Base-by-base conservation (phyloP, 2,888 invertebrate species). In the Lymantria monacha region DNA sequence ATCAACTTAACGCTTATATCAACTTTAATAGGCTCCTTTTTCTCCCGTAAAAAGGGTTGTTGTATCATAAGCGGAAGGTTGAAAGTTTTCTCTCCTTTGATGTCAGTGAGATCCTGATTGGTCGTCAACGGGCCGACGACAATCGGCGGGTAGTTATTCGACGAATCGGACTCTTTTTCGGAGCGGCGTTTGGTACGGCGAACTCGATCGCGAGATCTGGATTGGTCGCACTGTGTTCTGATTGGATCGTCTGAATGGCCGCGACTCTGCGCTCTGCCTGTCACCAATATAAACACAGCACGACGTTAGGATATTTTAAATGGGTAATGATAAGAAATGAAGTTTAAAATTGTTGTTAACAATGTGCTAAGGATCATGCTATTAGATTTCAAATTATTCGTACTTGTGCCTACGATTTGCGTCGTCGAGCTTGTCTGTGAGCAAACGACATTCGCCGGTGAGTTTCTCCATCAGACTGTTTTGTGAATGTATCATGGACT, bases 381-480 rank as follows among this genome's bases (percentile, higher is more conserved):
- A 70, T 79, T 77, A 76, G 72, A 77, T 68, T 80, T 80, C 63
- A 80, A 78, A 83, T 76, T 70, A 60, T 79, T 80, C 94, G 94
- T 96, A 97, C 97, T 97, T 96, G 95, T 97, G 96, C 92, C 95
- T 95, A 92, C 94, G 93, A 89, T 94, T 95, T 86, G 96, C 94
- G 90, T 96, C 96, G 93, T 97, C 97, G 93, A 97, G 94, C 93
- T 96, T 96, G 92, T 95, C 93, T 84, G 97, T 97, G 91, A 97
- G 94, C 91, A 93, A 93, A 93, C 96, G 96, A 93, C 97, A 97
- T 93, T 97, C 96, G 83, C 93, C 93, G 83, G 96, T 96, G 91
- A 97, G 94, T 94, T 95, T 96, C 93, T 96, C 96, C 95, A 97
- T 96, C 94, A 96, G 95, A 94, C 95, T 95, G 94, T 96, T 96